Percentiles rank a stretch among this genome's conserved stretches.
phyloP scores from a whole-genome alignment of 2,797 vertebrate genomes.

The Poecilia picta region DNA sequence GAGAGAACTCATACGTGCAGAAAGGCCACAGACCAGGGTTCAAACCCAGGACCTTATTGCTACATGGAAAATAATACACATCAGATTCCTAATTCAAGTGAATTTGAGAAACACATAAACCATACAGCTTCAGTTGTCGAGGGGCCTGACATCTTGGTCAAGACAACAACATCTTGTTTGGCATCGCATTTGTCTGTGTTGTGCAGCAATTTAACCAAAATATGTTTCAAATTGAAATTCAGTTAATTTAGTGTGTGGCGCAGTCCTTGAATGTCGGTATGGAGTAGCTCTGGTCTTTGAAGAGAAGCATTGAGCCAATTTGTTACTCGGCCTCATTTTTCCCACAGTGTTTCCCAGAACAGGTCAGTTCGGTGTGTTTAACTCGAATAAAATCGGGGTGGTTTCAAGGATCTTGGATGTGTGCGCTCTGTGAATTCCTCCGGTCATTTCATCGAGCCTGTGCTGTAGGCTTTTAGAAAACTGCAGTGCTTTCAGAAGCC shows the following conservation, averaged over 20 bases:
- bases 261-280: background rate
- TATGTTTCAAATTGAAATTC: background rate
- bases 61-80: background rate
- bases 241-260: background rate
- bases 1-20: background rate
- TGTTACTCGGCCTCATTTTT: constrained; percentile 41
- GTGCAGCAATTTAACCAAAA: background rate
- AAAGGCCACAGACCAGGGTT: background rate
- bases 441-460: constrained; percentile 45
- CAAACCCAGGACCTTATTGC: background rate
- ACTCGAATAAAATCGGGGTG: constrained; percentile 39
- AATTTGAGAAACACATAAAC: background rate
- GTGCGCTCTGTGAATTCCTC: constrained; percentile 41
- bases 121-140: background rate
- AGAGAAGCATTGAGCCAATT: constrained; percentile 5
- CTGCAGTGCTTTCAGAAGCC: constrained; percentile 16
- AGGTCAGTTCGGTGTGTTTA: constrained; percentile 40
- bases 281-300: constrained; percentile 19
- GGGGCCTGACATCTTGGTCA: background rate
- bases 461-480: constrained; percentile 31
- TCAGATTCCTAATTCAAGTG: background rate
- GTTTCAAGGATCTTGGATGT: constrained; percentile 41
- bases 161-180: background rate
- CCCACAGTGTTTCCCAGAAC: constrained; percentile 63
- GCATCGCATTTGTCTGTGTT: background rate